These are phyloP conservation scores for Brachionus asplanchnoidis DNA, from an alignment of 1,140 invertebrate species.

Conservation along the genomic window DNA sequence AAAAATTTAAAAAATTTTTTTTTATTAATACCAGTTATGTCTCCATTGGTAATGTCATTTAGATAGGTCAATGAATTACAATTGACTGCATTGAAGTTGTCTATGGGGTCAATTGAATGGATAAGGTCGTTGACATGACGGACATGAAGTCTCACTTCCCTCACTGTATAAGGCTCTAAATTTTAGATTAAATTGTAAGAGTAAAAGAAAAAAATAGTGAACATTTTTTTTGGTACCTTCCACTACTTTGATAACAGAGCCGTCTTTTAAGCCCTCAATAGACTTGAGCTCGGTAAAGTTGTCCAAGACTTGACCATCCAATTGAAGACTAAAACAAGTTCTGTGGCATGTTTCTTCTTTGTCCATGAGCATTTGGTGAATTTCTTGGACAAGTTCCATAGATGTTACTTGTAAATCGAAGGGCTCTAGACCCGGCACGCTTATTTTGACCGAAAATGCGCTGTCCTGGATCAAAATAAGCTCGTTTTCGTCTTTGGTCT, in stretches of 20 bases:
- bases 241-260: slow-evolving; percentile 79
- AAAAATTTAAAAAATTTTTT: background rate
- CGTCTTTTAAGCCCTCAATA: slow-evolving; percentile 88
- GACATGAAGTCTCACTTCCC: slow-evolving; percentile 92
- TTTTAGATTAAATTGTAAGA: background rate
- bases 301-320: slow-evolving; percentile 86
- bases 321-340: slow-evolving; percentile 92
- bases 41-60: slow-evolving; percentile 84
- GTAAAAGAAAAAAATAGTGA: slow-evolving; percentile 49
- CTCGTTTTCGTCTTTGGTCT: slow-evolving; percentile 23
- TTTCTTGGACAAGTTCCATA: slow-evolving; percentile 85
- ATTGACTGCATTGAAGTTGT: slow-evolving; percentile 89
- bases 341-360: slow-evolving; percentile 93
- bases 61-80: slow-evolving; percentile 91
- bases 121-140: slow-evolving; percentile 85
- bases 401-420: slow-evolving; percentile 40
- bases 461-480: slow-evolving; percentile 38
- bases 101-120: slow-evolving; percentile 70
- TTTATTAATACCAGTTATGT: background rate
- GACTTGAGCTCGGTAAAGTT: slow-evolving; percentile 96
- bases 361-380: slow-evolving; percentile 94
- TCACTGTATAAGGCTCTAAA: slow-evolving; percentile 87
- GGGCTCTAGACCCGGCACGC: slow-evolving; percentile 19
- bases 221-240: slow-evolving; percentile 55
- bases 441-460: slow-evolving; percentile 39